Evolutionary conservation across 2,797 vertebrate species (phyloP), one percentile per base, ranked within the genome.

Genomic region (Labeo calbasu): DNA sequence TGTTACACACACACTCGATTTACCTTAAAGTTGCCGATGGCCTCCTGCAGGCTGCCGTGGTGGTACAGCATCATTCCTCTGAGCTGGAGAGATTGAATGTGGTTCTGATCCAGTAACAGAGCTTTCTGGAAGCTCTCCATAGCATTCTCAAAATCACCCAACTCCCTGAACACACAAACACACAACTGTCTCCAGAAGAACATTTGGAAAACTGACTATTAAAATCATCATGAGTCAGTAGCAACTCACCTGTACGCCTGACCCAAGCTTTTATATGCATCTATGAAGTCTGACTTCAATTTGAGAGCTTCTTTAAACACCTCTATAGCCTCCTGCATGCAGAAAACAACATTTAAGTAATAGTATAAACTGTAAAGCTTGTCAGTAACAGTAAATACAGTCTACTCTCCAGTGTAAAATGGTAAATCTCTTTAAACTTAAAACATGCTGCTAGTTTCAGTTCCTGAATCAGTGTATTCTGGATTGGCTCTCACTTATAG

Each of bases 31-130:
- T 96, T 98, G 86, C 96, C 96, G 0, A 99, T 94, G 32, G 98
- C 98, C 87, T 99, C 97, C 84, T 96, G 96, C 86, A 99, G 92
- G 36, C 96, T 99, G 87, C 98, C 98, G 1, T 99, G 98, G 91
- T 99, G 98, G 90, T 99, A 99, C 23, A 99, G 96, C 98, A 99
- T 99, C 96, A 97, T 97, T 63, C 98, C 98, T 36, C 97, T 94
- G 19, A 99, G 96, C 93, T 99, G 98, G 10, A 99, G 94, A 0
- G 98, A 99, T 94, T 99, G 98, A 77, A 99, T 98, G 11, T 99
- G 98, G 91, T 99, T 99, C 90, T 99, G 98, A 92, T 99, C 97
- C 86, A 99, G 89, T 92, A 99, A 92, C 28, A 99, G 94, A 51
- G 98, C 98, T 91, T 97, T 99, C 92, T 99, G 98, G 86, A 99